Percentiles rank a stretch among this genome's conserved stretches.
Evolutionary conservation across 2,113 vertebrate genomes (phyloP).

Genomic region (Callopanchax toddi): DNA sequence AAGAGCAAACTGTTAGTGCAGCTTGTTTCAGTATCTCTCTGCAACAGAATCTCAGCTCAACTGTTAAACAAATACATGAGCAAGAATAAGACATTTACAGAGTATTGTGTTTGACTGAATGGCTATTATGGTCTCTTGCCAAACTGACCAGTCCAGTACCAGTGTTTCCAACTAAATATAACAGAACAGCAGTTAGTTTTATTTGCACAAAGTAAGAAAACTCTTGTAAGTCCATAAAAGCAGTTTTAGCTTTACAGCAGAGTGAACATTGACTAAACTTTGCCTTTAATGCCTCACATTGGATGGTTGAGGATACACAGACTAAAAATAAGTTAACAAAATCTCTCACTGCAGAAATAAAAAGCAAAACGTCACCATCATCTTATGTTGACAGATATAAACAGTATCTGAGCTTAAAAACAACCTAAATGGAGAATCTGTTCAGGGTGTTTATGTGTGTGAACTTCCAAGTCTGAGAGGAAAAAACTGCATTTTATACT

Average conservation of each 20-base stretch:
- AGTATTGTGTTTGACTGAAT: background rate
- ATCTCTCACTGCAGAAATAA: slow-evolving; percentile 30
- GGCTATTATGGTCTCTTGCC: background rate
- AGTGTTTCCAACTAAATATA: slow-evolving; percentile 60
- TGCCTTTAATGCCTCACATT: slow-evolving; percentile 73
- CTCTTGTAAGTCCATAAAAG: too few relatives aligned
- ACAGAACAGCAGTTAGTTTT: slow-evolving; percentile 63
- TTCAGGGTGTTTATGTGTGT: slow-evolving; percentile 23
- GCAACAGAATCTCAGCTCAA: too few relatives aligned
- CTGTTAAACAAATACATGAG: background rate
- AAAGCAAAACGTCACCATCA: slow-evolving; percentile 34
- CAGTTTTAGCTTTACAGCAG: too few relatives aligned
- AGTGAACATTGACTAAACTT: too few relatives aligned
- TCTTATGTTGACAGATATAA: slow-evolving; percentile 24
- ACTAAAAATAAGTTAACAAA: slow-evolving; percentile 53
- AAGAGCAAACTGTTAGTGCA: too few relatives aligned
- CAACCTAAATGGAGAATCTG: slow-evolving; percentile 5
- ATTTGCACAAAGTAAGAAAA: slow-evolving; percentile 53
- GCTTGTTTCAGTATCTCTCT: too few relatives aligned
- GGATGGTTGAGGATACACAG: slow-evolving; percentile 55
- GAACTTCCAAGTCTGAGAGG: slow-evolving; percentile 31
- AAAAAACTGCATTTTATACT: slow-evolving; percentile 34
- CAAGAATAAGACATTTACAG: background rate
- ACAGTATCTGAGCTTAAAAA: slow-evolving; percentile 10
- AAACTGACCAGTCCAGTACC: slow-evolving; percentile 54